Percentiles rank a stretch among this genome's conserved stretches.
phyloP scores from a whole-genome alignment of 2,113 vertebrate species.

The Ammodytes marinus region DNA sequence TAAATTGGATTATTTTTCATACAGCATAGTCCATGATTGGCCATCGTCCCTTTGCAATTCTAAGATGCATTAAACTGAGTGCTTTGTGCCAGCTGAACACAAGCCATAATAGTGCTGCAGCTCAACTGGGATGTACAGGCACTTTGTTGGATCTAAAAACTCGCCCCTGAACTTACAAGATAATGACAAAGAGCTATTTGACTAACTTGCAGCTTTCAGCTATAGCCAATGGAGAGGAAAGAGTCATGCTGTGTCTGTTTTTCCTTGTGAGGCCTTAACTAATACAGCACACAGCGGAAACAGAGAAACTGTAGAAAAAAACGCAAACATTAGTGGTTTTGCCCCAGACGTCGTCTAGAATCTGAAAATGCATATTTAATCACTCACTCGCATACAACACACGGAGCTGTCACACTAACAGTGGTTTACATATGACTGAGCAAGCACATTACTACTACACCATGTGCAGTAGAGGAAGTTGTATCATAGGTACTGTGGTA shows the following conservation, averaged over 20 bases:
- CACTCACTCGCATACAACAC: neutral
- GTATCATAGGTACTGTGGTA: neutral
- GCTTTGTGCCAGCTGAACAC: neutral
- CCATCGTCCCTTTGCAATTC: neutral
- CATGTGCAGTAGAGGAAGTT: neutral
- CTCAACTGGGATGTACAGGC: constrained; percentile 11
- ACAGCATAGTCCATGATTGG: neutral
- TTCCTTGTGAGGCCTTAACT: neutral
- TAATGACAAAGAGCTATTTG: constrained; percentile 31
- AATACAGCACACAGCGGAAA: neutral
- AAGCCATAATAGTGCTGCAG: neutral
- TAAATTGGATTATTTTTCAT: neutral
- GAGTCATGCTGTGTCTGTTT: constrained; percentile 31
- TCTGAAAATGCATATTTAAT: constrained; percentile 6
- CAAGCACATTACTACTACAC: neutral
- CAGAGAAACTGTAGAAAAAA: neutral
- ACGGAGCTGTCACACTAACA: neutral
- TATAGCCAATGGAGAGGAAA: constrained; percentile 33
- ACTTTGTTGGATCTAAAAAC: constrained; percentile 19
- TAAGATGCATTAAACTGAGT: neutral
- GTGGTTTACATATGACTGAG: neutral
- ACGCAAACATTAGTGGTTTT: constrained; percentile 47
- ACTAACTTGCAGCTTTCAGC: constrained; percentile 14
- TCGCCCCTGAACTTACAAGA: neutral
- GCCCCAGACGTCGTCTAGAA: constrained; percentile 3